Evolutionary conservation across 2,113 vertebrate species (phyloP).

Genomic region (Cygnus buccinator): DNA sequence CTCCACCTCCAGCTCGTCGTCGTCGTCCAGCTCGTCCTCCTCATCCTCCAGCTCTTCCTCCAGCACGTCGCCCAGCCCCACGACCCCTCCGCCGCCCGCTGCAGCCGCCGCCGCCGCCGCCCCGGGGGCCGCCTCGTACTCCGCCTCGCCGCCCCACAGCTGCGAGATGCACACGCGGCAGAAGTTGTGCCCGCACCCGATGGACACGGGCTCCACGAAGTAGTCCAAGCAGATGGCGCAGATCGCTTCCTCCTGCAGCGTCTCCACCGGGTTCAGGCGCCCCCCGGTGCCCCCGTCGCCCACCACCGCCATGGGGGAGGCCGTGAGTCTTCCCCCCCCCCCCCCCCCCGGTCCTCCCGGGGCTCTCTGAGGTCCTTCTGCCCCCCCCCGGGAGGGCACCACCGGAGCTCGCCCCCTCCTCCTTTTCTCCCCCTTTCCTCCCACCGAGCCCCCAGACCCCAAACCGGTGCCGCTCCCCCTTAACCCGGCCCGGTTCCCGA

Average conservation of each 20-base stretch:
- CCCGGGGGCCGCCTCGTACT: constrained; percentile 47
- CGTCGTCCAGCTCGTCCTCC: constrained; percentile 61
- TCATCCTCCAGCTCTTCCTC: background rate
- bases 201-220: constrained; percentile 80
- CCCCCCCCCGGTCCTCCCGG: background rate
- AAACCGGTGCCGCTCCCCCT: too few species aligned
- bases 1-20: constrained; percentile 29
- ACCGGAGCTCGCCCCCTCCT: too few species aligned
- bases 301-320: background rate
- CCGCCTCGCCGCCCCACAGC: constrained; percentile 65
- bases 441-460: too few species aligned
- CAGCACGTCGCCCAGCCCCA: background rate
- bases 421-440: too few species aligned
- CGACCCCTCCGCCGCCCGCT: background rate
- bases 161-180: constrained; percentile 79
- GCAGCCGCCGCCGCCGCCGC: background rate
- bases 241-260: constrained; percentile 80
- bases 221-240: constrained; percentile 81
- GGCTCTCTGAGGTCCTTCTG: background rate
- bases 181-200: constrained; percentile 81
- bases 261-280: constrained; percentile 82
- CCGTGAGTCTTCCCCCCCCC: background rate
- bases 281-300: constrained; percentile 19
- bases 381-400: background rate
- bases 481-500: too few species aligned